Evolutionary conservation across 2,888 invertebrate genomes (phyloP).

Genomic region (Pegoplata infirma): DNA sequence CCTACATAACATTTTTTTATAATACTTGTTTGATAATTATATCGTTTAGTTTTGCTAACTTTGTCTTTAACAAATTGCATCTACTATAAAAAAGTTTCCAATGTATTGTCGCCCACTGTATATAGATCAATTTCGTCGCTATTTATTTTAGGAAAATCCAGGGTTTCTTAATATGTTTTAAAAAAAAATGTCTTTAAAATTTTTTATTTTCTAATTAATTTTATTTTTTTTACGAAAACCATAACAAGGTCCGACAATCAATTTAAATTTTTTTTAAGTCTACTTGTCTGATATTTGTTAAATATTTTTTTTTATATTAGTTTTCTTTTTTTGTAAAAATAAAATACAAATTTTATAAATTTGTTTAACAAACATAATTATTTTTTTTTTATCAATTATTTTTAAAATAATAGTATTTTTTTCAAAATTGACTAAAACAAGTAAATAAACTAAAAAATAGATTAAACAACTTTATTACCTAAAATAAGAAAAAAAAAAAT

Average conservation of each 20-base stretch:
- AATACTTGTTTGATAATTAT: no score
- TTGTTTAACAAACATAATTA: conserved; percentile 59
- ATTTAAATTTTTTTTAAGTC: conserved; percentile 31
- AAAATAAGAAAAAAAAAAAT: conserved; percentile 48
- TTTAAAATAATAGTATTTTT: conserved; percentile 49
- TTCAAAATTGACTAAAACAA: conserved; percentile 52
- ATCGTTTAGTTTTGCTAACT: no score
- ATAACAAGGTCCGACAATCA: neutral
- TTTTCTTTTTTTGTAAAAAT: conserved; percentile 44
- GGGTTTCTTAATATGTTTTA: no score
- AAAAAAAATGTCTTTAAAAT: no score
- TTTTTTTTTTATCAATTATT: conserved; percentile 32
- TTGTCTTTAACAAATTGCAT: no score
- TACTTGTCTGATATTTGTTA: conserved; percentile 35
- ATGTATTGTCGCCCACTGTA: no score
- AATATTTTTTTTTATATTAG: conserved; percentile 32
- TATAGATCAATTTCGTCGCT: no score
- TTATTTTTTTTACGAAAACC: neutral
- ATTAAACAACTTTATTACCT: conserved; percentile 58
- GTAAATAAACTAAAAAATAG: conserved; percentile 58
- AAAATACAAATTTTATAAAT: conserved; percentile 55
- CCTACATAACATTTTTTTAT: no score
- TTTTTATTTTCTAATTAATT: no score
- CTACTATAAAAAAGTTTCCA: no score
- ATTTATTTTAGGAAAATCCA: no score